phyloP scores from a whole-genome alignment of 2,888 invertebrate species.

The Campoplex capitator region DNA sequence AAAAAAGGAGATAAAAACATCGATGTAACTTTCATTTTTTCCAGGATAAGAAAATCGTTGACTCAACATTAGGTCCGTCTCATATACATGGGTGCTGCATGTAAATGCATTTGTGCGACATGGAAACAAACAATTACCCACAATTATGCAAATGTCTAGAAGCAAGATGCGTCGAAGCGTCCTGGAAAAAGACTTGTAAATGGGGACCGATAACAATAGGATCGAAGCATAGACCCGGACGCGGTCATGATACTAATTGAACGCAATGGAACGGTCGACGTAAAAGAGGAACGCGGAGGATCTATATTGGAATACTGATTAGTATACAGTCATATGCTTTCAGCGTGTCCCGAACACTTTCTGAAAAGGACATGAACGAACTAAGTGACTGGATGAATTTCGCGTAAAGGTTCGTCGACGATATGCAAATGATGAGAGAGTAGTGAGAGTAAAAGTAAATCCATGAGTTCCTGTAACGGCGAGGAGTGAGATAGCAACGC shows the following conservation, averaged over 20 bases:
- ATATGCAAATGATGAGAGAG: not conserved
- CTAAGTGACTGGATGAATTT: not conserved
- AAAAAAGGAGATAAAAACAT: not conserved
- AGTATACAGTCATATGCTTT: too few species aligned
- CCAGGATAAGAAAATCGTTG: too few species aligned
- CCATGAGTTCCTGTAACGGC: not conserved
- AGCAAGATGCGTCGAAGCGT: conserved; percentile 62
- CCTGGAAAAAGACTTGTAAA: conserved; percentile 64
- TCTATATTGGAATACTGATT: not conserved
- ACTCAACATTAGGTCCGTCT: not conserved
- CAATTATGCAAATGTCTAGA: conserved; percentile 81
- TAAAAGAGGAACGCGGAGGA: not conserved
- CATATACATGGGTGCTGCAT: not conserved
- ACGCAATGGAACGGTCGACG: not conserved
- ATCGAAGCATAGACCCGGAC: not conserved
- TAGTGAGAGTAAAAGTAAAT: not conserved
- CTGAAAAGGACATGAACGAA: not conserved
- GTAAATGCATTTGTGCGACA: conserved; percentile 73
- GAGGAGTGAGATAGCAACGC: not conserved
- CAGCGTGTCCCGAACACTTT: not conserved
- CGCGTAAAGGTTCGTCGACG: not conserved
- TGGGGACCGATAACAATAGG: not conserved
- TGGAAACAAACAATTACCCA: conserved; percentile 78
- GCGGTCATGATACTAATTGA: not conserved
- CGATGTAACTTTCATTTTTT: not conserved